Percentiles rank a stretch among this genome's conserved stretches.
phyloP scores from a whole-genome alignment of 2,113 vertebrate species.

The Petrocephalus zakoni region DNA sequence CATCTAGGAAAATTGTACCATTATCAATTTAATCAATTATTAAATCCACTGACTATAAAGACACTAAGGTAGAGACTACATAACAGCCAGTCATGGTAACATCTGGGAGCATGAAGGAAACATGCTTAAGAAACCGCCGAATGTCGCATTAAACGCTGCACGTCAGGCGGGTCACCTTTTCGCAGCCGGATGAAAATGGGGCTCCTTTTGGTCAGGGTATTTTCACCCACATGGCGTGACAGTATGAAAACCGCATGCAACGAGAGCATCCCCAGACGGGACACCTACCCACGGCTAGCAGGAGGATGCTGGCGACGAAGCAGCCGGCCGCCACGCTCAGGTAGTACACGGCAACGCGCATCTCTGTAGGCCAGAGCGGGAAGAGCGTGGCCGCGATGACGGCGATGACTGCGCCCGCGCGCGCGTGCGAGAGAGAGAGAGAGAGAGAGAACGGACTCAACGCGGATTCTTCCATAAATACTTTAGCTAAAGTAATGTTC shows the following conservation, averaged over 20 bases:
- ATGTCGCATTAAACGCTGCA: not conserved
- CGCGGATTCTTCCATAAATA: not conserved
- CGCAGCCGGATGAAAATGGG: not conserved
- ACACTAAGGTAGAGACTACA: not conserved
- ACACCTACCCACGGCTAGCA: constrained; percentile 89
- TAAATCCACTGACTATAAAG: not conserved
- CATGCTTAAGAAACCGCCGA: not conserved
- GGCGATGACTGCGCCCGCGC: constrained; percentile 74
- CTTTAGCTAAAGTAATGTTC: not conserved
- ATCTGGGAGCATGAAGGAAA: not conserved
- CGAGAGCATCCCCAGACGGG: not conserved
- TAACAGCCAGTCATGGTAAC: not conserved
- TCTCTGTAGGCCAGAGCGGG: constrained; percentile 96
- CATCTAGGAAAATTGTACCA: not conserved
- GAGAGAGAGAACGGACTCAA: not conserved
- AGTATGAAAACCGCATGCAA: not conserved
- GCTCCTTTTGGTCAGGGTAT: not conserved
- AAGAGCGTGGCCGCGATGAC: constrained; percentile 97
- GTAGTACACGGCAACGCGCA: constrained; percentile 98
- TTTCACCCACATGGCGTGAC: not conserved
- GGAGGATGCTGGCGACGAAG: constrained; percentile 95
- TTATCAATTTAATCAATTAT: not conserved
- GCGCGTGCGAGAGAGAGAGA: not conserved
- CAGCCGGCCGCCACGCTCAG: constrained; percentile 94
- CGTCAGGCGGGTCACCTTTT: not conserved